phyloP scores from a whole-genome alignment of 2,888 invertebrate species.

The Sphaeridia pumilis region DNA sequence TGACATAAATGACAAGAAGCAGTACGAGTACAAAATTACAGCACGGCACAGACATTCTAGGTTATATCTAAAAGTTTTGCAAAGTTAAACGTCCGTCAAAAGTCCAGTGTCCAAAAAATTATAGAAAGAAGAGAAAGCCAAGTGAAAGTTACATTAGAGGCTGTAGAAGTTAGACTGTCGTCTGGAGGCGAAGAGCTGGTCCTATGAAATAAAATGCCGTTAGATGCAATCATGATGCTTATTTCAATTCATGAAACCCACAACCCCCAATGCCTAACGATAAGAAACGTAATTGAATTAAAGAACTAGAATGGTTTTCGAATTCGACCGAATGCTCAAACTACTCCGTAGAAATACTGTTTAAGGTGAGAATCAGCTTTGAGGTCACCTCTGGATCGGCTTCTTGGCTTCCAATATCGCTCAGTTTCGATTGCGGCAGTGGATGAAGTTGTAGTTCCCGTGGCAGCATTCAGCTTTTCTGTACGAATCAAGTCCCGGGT shows the following conservation, averaged over 20 bases:
- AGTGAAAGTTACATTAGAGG: neutral
- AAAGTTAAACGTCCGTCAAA: too few species aligned
- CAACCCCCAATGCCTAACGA: too few species aligned
- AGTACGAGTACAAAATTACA: too few species aligned
- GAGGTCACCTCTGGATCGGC: constrained; percentile 29
- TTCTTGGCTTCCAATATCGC: constrained; percentile 26
- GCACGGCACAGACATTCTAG: too few species aligned
- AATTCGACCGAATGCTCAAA: too few species aligned
- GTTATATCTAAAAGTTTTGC: too few species aligned
- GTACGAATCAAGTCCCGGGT: constrained; percentile 36
- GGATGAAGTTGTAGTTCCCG: constrained; percentile 34
- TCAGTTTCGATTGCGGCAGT: constrained; percentile 29
- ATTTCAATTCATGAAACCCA: too few species aligned
- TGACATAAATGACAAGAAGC: too few species aligned
- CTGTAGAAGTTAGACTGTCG: constrained; percentile 26
- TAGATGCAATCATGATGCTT: constrained; percentile 1
- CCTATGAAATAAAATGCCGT: constrained; percentile 20
- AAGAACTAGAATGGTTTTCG: too few species aligned
- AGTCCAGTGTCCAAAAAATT: neutral
- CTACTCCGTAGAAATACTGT: constrained; percentile 35
- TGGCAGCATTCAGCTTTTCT: constrained; percentile 38
- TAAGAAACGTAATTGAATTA: too few species aligned
- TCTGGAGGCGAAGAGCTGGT: constrained; percentile 32
- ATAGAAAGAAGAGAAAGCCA: too few species aligned
- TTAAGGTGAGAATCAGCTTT: constrained; percentile 25